Base-by-base conservation (phyloP, 1,140 invertebrate genomes). In the Amphibalanus amphitrite region DNA sequence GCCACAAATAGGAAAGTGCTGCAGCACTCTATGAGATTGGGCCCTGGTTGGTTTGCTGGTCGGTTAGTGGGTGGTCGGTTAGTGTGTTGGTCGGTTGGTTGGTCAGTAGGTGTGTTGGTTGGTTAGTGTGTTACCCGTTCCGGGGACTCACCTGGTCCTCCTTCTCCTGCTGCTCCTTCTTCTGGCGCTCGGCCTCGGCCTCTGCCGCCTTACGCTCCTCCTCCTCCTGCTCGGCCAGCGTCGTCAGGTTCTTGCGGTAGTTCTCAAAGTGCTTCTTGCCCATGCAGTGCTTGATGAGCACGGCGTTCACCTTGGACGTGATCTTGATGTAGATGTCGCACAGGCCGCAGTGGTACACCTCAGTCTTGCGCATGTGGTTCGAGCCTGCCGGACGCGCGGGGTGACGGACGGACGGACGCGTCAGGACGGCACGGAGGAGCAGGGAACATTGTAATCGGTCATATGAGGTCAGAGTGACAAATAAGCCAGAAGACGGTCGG, bases 311-410 rank as follows among this genome's bases (percentile, higher is more conserved):
- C 65, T 67, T 67, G 17, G n/a, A 8, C 10, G 65, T 67, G 65
- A 67, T 67, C 28, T 67, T 67, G 65, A 67, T 67, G 28, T 67
- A 67, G 65, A 67, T 67, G 65, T 67, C 65, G n/a, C 65, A 67
- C 65, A 67, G 28, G 65, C 28, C 65, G 65, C 65, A 67, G 65
- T 67, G 65, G 65, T 67, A 67, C 23, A 67, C 65, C 65, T 67
- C 65, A 10, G 65, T 67, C 65, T 67, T 67, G n/a, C 65, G 65
- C 65, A 67, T 67, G 65, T 67, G 28, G 65, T 28, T 28, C 3
- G 65, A 67, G 4, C 26, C 65, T 67, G 65, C 3, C 0, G 28
- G 4, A 38, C n/a, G n/a, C n/a, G n/a, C n/a, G n/a, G n/a, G n/a
- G 33, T 4, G 33, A 38, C 33, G 33, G 33, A 38, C 33, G 15